Evolutionary conservation across 1,140 invertebrate species (phyloP).

Genomic region (Diabrotica virgifera): DNA sequence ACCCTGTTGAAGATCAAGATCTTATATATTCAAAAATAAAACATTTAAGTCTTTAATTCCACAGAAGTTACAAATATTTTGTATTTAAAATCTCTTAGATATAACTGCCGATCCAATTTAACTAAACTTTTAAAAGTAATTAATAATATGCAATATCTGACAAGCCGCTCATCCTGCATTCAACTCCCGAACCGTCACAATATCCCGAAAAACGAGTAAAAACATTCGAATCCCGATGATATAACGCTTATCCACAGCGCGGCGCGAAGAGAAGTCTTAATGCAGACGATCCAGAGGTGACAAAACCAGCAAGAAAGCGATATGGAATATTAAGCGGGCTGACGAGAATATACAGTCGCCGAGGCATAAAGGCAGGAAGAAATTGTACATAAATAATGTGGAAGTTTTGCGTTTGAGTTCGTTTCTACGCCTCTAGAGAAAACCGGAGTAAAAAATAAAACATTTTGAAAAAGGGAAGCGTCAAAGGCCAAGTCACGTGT

Average conservation of each 20-base stretch:
- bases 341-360: conserved; percentile 20
- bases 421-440: conserved; percentile 15
- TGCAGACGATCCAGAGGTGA: conserved; percentile 31
- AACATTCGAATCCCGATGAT: conserved; percentile 5
- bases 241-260: conserved; percentile 24
- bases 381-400: conserved; percentile 31
- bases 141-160: background rate
- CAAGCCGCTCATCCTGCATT: background rate
- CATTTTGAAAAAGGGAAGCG: conserved; percentile 28
- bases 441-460: conserved; percentile 29
- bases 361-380: conserved; percentile 30
- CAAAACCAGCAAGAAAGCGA: conserved; percentile 29
- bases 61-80: too few species aligned
- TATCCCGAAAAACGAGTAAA: background rate
- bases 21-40: too few species aligned
- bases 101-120: too few species aligned
- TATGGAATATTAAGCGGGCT: conserved; percentile 33
- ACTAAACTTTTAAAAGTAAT: background rate
- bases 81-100: too few species aligned
- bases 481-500: conserved; percentile 37
- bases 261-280: conserved; percentile 21
- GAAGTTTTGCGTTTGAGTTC: conserved; percentile 28
- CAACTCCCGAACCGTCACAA: background rate
- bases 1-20: too few species aligned
- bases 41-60: too few species aligned